Base-by-base conservation (phyloP, 1,140 invertebrate genomes). In the Eupristina koningsbergeri region DNA sequence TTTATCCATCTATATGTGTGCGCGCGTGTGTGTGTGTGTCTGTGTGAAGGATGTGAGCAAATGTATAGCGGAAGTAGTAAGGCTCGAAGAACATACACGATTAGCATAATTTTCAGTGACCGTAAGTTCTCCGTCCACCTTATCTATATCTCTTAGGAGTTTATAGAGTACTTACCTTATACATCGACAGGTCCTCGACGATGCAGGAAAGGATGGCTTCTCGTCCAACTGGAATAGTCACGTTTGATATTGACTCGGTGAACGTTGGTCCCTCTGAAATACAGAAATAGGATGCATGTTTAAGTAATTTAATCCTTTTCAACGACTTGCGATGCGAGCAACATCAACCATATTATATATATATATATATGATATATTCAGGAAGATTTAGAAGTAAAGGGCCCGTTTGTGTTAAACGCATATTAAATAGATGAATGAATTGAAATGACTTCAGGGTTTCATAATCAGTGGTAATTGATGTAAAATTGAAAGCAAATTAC, bases 191-290 rank as follows among this genome's bases (percentile, higher is more conserved):
- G 89, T 97, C 96, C 90, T 97, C 95, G 17, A 97, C 96, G 73
- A 96, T 93, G 89, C 97, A 98, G 67, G 96, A 94, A 63, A 98
- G 93, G 76, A 96, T 94, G 8, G 96, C 97, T 90, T 98, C 97
- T 86, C 97, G 93, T 74, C 96, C 96, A 75, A 97, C 94, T 26
- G 97, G 94, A 64, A 96, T 95, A 75, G 97, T 98, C 88, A 96
- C 95, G 93, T 98, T 98, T 86, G 94, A 93, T 89, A 97, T 97
- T 87, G 96, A 94, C 87, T 95, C 95, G 86, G 94, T 96, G 92
- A 98, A 98, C 86, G 93, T 94, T 82, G 95, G 95, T 86, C 93
- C 92, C 88, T 95, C 95, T 95, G 93, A 88, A 94, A 95, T 92
- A 91, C 88, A 74, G 17, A 75, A 15, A 64, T 15, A 93, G 88